phyloP scores from a whole-genome alignment of 2,888 invertebrate species.

The Mesodorylaimus sp. region DNA sequence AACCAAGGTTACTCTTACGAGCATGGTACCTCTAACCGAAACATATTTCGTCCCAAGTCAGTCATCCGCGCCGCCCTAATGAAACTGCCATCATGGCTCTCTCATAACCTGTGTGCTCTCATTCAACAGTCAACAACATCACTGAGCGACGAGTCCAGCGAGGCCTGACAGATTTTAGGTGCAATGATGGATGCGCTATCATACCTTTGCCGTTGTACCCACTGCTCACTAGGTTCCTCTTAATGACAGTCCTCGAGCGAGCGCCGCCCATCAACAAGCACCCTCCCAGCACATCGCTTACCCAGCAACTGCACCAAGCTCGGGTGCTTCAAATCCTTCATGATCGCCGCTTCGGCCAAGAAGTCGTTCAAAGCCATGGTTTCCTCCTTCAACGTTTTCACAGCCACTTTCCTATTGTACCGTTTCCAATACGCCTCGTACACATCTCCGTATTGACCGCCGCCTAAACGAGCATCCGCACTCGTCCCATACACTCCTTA shows the following conservation, averaged over 20 bases:
- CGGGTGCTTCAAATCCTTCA: conserved; percentile 99
- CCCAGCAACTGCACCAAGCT: conserved; percentile 90
- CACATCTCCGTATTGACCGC: conserved; percentile 59
- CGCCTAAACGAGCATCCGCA: conserved; percentile 46
- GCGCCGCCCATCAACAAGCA: neutral
- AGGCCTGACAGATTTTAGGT: no score
- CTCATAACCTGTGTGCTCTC: no score
- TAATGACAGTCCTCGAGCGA: no score
- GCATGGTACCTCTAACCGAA: no score
- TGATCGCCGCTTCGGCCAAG: conserved; percentile 91
- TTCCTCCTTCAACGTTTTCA: conserved; percentile 95
- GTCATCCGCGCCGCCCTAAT: no score
- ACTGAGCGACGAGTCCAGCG: no score
- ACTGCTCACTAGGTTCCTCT: no score
- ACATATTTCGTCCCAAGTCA: no score
- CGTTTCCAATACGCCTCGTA: conserved; percentile 88
- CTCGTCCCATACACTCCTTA: neutral
- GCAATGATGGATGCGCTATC: no score
- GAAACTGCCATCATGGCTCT: no score
- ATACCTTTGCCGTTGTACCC: no score
- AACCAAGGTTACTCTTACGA: conserved; percentile 6
- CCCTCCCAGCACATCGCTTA: conserved; percentile 16
- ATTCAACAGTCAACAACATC: no score
- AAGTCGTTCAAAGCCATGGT: conserved; percentile 99
- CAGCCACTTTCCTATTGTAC: conserved; percentile 90